Base-by-base conservation (phyloP, 1,140 invertebrate genomes). In the Heliconius eleuchia region DNA sequence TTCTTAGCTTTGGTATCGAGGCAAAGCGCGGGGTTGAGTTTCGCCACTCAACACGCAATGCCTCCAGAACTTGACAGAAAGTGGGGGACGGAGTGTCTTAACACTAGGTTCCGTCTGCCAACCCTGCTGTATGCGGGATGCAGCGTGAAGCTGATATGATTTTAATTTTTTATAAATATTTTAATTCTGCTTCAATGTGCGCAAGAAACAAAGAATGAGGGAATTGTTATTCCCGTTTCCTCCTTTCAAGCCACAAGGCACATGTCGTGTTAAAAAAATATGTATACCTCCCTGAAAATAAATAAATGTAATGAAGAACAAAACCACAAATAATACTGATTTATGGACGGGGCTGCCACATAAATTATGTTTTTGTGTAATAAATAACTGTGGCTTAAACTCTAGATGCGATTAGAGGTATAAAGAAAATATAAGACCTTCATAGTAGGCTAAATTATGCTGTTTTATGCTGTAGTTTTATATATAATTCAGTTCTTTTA, bases 241-340 rank as follows among this genome's bases (percentile, higher is more conserved):
- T 30, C 23, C n/a, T 3, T 66, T 16, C 27, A 7, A 30, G 13
- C 3, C 60, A 30, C 23, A 30, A 30, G 60, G 27, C 13, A 66
- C 55, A 23, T 60, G 57, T 60, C 57, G 8, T 27, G 60, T 66
- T 66, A 30, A 66, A 66, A 60, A 66, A 66, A 66, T 66, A 6
- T 66, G 27, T 30, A 66, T 30, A 30, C 30, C 60, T 30, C 60
- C 60, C 60, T 23, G 27, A 16, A 66, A 27, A 66, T 30, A 66
- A 66, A 66, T 66, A 66, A 66, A 66, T 66, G 60, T 66, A 66
- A 66, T 66, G 60, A 66, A 66, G 60, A 66, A 66, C 27, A 66
- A 66, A 66, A 13, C 60, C 23, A 66, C 60, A 66, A 66, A 30
- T 66, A 66, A 66, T 27, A 9, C 27, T 66, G 60, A 66, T 66